phyloP scores from a whole-genome alignment of 2,888 invertebrate genomes.

The Linnaemya tessellans region DNA sequence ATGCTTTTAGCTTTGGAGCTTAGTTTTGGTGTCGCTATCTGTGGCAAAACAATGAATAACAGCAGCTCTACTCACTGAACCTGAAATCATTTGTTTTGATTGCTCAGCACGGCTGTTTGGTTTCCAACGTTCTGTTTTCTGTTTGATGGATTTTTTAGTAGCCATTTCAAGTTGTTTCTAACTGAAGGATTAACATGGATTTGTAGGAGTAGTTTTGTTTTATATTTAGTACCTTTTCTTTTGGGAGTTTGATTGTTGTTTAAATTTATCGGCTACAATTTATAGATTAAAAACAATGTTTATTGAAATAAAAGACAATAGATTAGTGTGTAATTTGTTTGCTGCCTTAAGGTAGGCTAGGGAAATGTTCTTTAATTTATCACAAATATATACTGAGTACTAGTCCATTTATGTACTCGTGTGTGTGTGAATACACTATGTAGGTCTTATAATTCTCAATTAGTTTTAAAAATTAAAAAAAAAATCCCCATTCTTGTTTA shows the following conservation, averaged over 20 bases:
- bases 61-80: conserved; percentile 65
- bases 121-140: conserved; percentile 19
- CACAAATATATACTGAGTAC: too few relatives aligned
- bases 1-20: conserved; percentile 65
- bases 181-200: conserved; percentile 61
- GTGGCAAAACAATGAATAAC: conserved; percentile 66
- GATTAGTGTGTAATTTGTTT: not conserved
- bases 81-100: conserved; percentile 69
- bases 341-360: not conserved
- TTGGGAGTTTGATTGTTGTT: conserved; percentile 1
- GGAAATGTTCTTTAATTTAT: not conserved
- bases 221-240: conserved; percentile 1
- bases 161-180: conserved; percentile 38
- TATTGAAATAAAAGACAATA: not conserved
- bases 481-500: too few relatives aligned
- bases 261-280: conserved; percentile 5
- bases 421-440: too few relatives aligned
- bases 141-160: conserved; percentile 43
- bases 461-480: too few relatives aligned
- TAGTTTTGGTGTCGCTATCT: conserved; percentile 63
- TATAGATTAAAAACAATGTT: not conserved
- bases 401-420: too few relatives aligned
- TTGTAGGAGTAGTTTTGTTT: conserved; percentile 41
- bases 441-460: too few relatives aligned
- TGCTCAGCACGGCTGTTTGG: conserved; percentile 41